Percentiles rank a stretch among this genome's conserved stretches.
These are phyloP conservation scores for Sinopyrophorus schimmeli DNA, from an alignment of 2,888 invertebrate species.

Conservation along the genomic window DNA sequence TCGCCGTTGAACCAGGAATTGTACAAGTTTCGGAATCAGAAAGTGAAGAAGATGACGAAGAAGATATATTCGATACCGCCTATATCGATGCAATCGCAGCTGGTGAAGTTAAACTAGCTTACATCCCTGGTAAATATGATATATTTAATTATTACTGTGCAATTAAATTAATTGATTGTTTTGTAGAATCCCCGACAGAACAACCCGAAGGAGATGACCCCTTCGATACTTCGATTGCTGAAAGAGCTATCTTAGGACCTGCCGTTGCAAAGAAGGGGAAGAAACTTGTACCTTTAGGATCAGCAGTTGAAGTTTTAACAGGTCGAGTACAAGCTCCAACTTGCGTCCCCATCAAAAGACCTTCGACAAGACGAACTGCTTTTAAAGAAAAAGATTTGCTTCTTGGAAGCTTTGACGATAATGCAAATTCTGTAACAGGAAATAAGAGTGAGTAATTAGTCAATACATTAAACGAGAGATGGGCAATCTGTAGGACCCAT, in stretches of 20 bases:
- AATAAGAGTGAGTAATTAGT: slow-evolving; percentile 17
- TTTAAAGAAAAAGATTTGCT: slow-evolving; percentile 66
- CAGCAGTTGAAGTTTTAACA: slow-evolving; percentile 85
- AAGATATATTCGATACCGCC: slow-evolving; percentile 86
- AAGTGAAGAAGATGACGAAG: slow-evolving; percentile 73
- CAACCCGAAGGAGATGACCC: slow-evolving; percentile 75
- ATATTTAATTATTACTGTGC: too few relatives aligned
- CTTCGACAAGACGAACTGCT: slow-evolving; percentile 56
- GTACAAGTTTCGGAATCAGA: slow-evolving; percentile 68
- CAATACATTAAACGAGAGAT: too few relatives aligned
- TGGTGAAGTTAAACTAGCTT: slow-evolving; percentile 82
- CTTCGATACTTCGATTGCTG: slow-evolving; percentile 87
- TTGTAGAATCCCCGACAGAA: slow-evolving; percentile 74
- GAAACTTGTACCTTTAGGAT: slow-evolving; percentile 79
- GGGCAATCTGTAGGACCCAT: too few relatives aligned
- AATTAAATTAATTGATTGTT: background rate
- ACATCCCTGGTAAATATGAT: slow-evolving; percentile 63
- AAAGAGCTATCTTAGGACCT: slow-evolving; percentile 78
- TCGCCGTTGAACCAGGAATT: slow-evolving; percentile 58
- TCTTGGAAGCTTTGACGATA: slow-evolving; percentile 64
- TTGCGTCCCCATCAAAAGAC: slow-evolving; percentile 60
- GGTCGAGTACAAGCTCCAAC: slow-evolving; percentile 79
- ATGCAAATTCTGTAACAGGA: slow-evolving; percentile 30
- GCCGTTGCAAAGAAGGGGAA: slow-evolving; percentile 73
- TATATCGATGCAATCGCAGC: slow-evolving; percentile 85